Conservation (phyloP, 1,140 invertebrate species). For the Drosophila orosa region DNA sequence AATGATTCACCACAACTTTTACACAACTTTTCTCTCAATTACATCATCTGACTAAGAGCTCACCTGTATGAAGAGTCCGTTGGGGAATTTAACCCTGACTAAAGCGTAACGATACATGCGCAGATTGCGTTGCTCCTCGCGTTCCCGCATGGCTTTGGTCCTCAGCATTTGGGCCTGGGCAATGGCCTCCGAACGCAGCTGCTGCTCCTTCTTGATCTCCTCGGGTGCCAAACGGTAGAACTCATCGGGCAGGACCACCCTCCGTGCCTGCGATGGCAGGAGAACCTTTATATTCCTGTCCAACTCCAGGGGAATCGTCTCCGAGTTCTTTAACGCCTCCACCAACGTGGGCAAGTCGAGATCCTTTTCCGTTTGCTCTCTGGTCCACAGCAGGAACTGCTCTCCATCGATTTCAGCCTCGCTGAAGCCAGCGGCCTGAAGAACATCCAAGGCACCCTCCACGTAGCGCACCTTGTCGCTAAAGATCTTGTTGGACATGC, state of each 20-base stretch:
- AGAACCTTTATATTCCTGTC: constrained; percentile 94
- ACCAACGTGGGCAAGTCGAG: constrained; percentile 87
- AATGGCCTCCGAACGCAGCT: constrained; percentile 89
- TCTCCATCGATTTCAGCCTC: constrained; percentile 85
- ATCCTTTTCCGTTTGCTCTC: constrained; percentile 60
- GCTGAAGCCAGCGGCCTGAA: constrained; percentile 93
- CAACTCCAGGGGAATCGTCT: constrained; percentile 92
- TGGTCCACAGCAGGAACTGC: constrained; percentile 71
- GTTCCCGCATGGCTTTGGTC: constrained; percentile 96
- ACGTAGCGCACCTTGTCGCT: constrained; percentile 91
- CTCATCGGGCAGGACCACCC: constrained; percentile 90
- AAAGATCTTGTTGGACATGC: constrained; percentile 89
- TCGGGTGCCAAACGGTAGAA: constrained; percentile 92
- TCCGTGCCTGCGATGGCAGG: constrained; percentile 89
- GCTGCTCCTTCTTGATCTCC: constrained; percentile 94
- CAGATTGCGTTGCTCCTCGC: constrained; percentile 91
- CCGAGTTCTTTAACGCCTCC: constrained; percentile 91
- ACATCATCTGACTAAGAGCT: constrained; percentile 16
- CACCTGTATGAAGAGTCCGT: constrained; percentile 92
- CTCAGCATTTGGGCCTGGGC: constrained; percentile 92
- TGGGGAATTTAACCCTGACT: constrained; percentile 94
- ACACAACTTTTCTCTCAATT: background rate
- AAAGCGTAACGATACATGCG: constrained; percentile 93
- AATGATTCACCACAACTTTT: constrained; percentile 5
- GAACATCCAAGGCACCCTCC: constrained; percentile 92